Evolutionary conservation across 1,140 invertebrate species (phyloP).

Genomic region (Papilio xuthus): DNA sequence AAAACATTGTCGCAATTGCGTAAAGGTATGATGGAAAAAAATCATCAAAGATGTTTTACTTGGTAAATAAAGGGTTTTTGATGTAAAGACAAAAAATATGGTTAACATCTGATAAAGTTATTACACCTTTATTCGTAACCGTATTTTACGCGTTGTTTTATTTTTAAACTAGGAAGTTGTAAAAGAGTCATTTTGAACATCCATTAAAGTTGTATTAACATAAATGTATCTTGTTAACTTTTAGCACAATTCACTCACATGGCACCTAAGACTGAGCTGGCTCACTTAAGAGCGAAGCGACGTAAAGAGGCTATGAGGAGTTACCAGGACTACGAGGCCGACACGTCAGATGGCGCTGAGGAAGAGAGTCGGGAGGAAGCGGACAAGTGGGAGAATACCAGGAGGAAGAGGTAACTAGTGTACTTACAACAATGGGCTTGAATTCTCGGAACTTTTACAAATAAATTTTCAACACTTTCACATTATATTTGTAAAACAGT

Average conservation of each 20-base stretch:
- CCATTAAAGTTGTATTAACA: no score
- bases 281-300: conserved; percentile 31
- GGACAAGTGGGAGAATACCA: conserved; percentile 37
- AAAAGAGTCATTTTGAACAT: no score
- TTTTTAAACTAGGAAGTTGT: neutral
- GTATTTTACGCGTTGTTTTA: no score
- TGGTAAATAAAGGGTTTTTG: no score
- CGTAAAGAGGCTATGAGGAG: conserved; percentile 10
- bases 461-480: neutral
- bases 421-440: neutral
- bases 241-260: conserved; percentile 28
- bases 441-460: no score
- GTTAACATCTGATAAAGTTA: no score
- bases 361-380: conserved; percentile 35
- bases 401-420: conserved; percentile 42
- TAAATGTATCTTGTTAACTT: neutral
- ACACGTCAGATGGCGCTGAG: neutral
- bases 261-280: conserved; percentile 19
- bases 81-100: no score
- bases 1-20: conserved; percentile 12
- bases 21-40: neutral
- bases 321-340: conserved; percentile 19
- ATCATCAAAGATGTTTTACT: no score
- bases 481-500: no score
- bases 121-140: neutral